Base-by-base conservation (phyloP, 2,888 invertebrate genomes). In the Orchesellides sinensis region DNA sequence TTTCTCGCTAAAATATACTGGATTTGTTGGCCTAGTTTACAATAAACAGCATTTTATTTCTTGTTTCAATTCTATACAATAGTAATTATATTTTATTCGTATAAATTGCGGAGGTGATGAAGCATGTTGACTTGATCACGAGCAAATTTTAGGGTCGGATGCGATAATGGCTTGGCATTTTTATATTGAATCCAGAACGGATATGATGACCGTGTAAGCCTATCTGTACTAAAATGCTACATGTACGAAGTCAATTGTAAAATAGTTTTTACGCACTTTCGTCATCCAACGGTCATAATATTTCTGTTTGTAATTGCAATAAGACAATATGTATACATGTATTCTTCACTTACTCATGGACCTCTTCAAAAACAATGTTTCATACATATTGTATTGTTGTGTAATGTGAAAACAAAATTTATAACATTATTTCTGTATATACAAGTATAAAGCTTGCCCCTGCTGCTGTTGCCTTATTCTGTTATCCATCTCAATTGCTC, bases 181-280 rank as follows among this genome's bases (percentile, higher is more conserved):
- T 59, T 59, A n/a, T 27, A n/a, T 47, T 52, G 56, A 63, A 79
- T 70, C 8, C 63, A 17, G 78, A 79, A 32, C 78, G 78, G 78
- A 79, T 79, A 70, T 79, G n/a, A n/a, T n/a, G n/a, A n/a, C n/a
- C 59, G 78, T 70, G 70, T 70, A 2, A 40, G 19, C 78, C 52
- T 40, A 40, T 40, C 40, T n/a, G 40, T 40, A 8, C 40, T n/a
- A 40, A 40, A n/a, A n/a, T n/a, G n/a, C n/a, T n/a, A n/a, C n/a
- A n/a, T n/a, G n/a, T n/a, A n/a, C 40, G 10, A 14, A 40, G 2
- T 40, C 40, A 40, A 40, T 40, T 10, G 40, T 40, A 14, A 10
- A 40, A 6, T 10, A 32, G 5, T 10, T 1, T 54, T 23, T 54
- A 54, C 54, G 54, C 54, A 54, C 54, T 54, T 25, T 23, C 17